Base-by-base conservation (phyloP, 2,888 invertebrate genomes). In the Orthosia gracilis region DNA sequence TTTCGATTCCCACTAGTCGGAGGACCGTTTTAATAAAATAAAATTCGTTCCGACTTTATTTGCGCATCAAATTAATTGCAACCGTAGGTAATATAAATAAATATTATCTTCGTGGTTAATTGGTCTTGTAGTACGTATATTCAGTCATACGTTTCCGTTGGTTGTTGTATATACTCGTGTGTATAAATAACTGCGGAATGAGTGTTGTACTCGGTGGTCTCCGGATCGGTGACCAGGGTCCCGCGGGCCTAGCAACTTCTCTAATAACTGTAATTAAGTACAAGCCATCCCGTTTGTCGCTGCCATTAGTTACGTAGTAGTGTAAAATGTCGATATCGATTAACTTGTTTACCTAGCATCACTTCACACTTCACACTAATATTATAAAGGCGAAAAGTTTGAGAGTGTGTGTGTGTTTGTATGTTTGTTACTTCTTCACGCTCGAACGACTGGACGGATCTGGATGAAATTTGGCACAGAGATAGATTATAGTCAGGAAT, bases 211-310 rank as follows among this genome's bases (percentile, higher is more conserved):
- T 88, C 85, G 90, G 91, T 91, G 90, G 91, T 91, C 91, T 85
- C 72, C 66, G 84, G 90, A 91, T 92, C 91, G 91, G 91, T 92
- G 92, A 91, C 92, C 91, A 85, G 82, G 81, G 88, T 92, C 92
- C 90, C 89, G 89, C 86, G 90, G 90, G 91, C 88, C 87, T 85
- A 88, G 91, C 91, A 88, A 92, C 92, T 92, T 90, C 91, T 94
- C 91, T 94, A 94, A 95, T 94, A 94, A 94, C 94, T 89, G 94
- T 93, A 94, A 95, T 95, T 95, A 95, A 91, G 90, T 89, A 86
- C 88, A 86, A 91, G 89, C 89, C 91, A 91, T 92, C 91, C 91
- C 91, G 90, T 91, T 90, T 89, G 90, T 85, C 85, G 84, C 80
- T 81, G 72, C 72, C 73, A 72, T 76, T 80, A 81, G 88, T 82